Evolutionary conservation across 2,888 invertebrate genomes (phyloP).

Genomic region (Drosophila eohydei): DNA sequence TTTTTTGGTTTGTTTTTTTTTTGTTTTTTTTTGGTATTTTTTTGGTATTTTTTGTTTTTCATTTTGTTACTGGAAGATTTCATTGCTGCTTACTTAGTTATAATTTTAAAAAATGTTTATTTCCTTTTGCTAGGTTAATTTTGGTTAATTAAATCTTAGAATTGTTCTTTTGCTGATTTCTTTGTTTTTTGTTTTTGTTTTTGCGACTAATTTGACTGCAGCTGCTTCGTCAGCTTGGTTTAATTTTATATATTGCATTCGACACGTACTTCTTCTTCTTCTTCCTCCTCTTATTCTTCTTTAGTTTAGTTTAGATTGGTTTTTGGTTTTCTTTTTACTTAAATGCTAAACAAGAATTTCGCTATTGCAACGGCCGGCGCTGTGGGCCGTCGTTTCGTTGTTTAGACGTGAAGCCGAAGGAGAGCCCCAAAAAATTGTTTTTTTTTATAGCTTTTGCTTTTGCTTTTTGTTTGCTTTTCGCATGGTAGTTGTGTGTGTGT

Average conservation of each 20-base stretch:
- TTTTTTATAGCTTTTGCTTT: not conserved
- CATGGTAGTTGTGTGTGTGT: slow-evolving; percentile 6
- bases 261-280: slow-evolving; percentile 29
- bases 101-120: slow-evolving; percentile 60
- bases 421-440: slow-evolving; percentile 3
- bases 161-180: slow-evolving; percentile 66
- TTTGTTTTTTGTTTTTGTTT: slow-evolving; percentile 70
- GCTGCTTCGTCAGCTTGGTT: slow-evolving; percentile 12
- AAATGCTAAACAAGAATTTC: slow-evolving; percentile 76
- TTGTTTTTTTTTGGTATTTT: slow-evolving; percentile 24
- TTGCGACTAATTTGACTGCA: slow-evolving; percentile 67
- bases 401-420: slow-evolving; percentile 59
- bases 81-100: slow-evolving; percentile 68
- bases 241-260: slow-evolving; percentile 42
- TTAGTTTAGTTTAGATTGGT: slow-evolving; percentile 30
- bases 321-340: slow-evolving; percentile 52
- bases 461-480: not conserved
- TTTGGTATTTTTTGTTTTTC: slow-evolving; percentile 39
- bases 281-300: not conserved
- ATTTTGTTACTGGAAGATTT: slow-evolving; percentile 72
- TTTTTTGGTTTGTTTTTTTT: slow-evolving; percentile 32
- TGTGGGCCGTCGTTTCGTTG: slow-evolving; percentile 51
- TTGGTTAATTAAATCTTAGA: slow-evolving; percentile 50
- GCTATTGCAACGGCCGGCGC: slow-evolving; percentile 66
- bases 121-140: slow-evolving; percentile 52